A percentile compares a stretch with the other conserved stretches of the same genome.
Conservation (phyloP, 2,888 invertebrate species). For the Allacma fusca region DNA sequence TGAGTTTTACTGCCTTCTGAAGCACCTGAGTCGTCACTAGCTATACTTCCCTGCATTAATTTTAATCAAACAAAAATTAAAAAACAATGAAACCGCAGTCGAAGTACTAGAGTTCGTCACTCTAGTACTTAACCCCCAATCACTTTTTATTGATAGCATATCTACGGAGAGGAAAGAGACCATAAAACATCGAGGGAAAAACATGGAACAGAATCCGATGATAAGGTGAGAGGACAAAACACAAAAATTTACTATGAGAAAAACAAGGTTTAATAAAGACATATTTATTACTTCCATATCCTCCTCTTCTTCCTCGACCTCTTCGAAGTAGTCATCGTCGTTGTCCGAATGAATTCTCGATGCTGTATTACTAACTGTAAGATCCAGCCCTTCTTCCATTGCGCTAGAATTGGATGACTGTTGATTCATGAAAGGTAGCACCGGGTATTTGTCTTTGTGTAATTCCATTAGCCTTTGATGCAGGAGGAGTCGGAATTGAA, state of each 20-base stretch:
- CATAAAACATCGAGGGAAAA: neutral
- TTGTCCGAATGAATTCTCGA: conserved; percentile 80
- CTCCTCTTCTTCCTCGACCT: conserved; percentile 78
- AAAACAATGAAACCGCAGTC: conserved; percentile 6
- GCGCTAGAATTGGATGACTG: conserved; percentile 65
- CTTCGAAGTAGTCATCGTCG: conserved; percentile 82
- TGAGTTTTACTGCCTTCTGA: conserved; percentile 59
- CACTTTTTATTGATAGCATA: too few species aligned
- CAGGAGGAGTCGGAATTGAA: conserved; percentile 86
- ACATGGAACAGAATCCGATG: neutral
- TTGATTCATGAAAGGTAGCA: conserved; percentile 72
- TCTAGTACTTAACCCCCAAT: too few species aligned
- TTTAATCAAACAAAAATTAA: conserved; percentile 33
- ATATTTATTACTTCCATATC: conserved; percentile 67
- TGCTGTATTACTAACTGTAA: conserved; percentile 76
- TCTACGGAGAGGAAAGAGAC: neutral
- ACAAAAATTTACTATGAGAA: conserved; percentile 2
- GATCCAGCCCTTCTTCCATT: conserved; percentile 83
- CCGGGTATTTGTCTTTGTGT: conserved; percentile 75
- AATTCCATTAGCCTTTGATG: conserved; percentile 88
- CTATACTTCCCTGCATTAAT: conserved; percentile 58
- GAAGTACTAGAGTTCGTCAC: too few species aligned
- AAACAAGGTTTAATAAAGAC: conserved; percentile 17
- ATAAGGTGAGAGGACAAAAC: neutral
- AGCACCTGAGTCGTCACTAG: conserved; percentile 60